Percentiles rank a stretch among this genome's conserved stretches.
phyloP scores from a whole-genome alignment of 2,113 vertebrate genomes.

The Brachirus orientalis region DNA sequence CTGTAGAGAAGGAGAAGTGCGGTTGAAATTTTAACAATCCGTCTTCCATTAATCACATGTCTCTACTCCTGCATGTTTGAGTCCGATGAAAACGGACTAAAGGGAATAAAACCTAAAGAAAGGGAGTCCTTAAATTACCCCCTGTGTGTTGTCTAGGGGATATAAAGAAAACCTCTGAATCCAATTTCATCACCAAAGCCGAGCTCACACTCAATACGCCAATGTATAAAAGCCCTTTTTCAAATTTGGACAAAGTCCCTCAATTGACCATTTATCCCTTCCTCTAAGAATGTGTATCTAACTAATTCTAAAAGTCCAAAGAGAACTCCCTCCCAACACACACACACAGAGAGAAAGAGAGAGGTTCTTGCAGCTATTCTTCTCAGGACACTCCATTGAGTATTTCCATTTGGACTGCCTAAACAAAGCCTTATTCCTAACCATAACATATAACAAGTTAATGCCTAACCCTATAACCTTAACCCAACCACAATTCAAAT shows the following conservation, averaged over 20 bases:
- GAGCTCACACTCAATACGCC: conserved; percentile 65
- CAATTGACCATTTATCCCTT: conserved; percentile 69
- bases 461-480: not conserved
- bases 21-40: no score
- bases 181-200: conserved; percentile 70
- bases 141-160: conserved; percentile 55
- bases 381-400: no score
- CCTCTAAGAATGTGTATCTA: conserved; percentile 69
- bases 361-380: not conserved
- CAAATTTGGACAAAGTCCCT: conserved; percentile 61
- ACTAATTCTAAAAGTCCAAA: conserved; percentile 71
- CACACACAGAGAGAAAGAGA: no score
- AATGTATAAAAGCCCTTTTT: conserved; percentile 67
- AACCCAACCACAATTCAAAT: not conserved
- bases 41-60: no score
- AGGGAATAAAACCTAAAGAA: conserved; percentile 50
- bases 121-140: conserved; percentile 70
- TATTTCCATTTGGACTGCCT: no score
- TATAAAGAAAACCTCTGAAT: conserved; percentile 64
- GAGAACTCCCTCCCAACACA: conserved; percentile 35
- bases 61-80: conserved; percentile 13
- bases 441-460: conserved; percentile 1
- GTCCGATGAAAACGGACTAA: conserved; percentile 34
- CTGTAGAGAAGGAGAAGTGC: no score
- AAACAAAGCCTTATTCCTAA: no score